A percentile compares a stretch with the other conserved stretches of the same genome.
Conservation (phyloP, 2,113 vertebrate genomes). For the Xenopus tropicalis region UCB_Xtro_10.0 CM004448.2:82606501-82607000, state of each 20-base stretch:
- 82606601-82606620: conserved; percentile 3
- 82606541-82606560: conserved; percentile 10
- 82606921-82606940: no score
- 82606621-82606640: conserved; percentile 12
- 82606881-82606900: no score
- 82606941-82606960: no score
- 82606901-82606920: no score
- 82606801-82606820: no score
- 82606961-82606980: no score
- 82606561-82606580: conserved; percentile 20
- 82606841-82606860: no score
- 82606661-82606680: conserved; percentile 12
- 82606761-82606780: background rate
- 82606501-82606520: background rate
- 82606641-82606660: conserved; percentile 8
- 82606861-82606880: no score
- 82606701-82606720: background rate
- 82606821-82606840: no score
- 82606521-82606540: conserved; percentile 8
- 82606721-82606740: background rate
- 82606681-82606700: conserved; percentile 1
- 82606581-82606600: conserved; percentile 9
- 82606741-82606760: background rate
- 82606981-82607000: no score
- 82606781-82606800: no score